Percentiles rank a stretch among this genome's conserved stretches.
Evolutionary conservation across 2,888 invertebrate genomes (phyloP).

Genomic region (Bellardia bayeri): DNA sequence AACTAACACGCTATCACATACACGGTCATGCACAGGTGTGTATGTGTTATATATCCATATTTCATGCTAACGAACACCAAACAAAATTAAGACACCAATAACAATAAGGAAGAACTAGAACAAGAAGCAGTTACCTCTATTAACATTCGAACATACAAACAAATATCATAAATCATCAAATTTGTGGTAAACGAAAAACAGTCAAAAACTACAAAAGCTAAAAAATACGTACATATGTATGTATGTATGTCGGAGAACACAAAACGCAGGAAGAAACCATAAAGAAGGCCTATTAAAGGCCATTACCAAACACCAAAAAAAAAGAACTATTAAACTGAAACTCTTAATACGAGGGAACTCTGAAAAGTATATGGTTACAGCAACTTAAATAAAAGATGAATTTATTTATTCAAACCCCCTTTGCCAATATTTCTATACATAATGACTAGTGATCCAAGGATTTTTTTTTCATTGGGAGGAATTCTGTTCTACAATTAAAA

Average conservation of each 20-base stretch:
- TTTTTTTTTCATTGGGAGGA: no score
- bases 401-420: no score
- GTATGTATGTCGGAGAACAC: not conserved
- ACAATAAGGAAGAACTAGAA: not conserved
- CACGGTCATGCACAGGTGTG: not conserved
- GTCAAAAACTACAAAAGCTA: not conserved
- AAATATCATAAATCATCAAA: slow-evolving; percentile 63
- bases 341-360: not conserved
- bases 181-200: slow-evolving; percentile 29
- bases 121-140: slow-evolving; percentile 19
- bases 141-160: slow-evolving; percentile 12
- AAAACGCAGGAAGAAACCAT: slow-evolving; percentile 14
- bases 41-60: not conserved
- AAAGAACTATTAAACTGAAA: slow-evolving; percentile 17
- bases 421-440: not conserved
- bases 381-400: not conserved
- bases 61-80: slow-evolving; percentile 22
- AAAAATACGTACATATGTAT: not conserved
- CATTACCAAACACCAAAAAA: slow-evolving; percentile 28
- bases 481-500: no score
- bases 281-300: slow-evolving; percentile 36
- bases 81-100: slow-evolving; percentile 8
- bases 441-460: no score
- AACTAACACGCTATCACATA: not conserved
- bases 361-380: not conserved